Conservation (phyloP, 1,140 invertebrate species). For the Eueides isabella region DNA sequence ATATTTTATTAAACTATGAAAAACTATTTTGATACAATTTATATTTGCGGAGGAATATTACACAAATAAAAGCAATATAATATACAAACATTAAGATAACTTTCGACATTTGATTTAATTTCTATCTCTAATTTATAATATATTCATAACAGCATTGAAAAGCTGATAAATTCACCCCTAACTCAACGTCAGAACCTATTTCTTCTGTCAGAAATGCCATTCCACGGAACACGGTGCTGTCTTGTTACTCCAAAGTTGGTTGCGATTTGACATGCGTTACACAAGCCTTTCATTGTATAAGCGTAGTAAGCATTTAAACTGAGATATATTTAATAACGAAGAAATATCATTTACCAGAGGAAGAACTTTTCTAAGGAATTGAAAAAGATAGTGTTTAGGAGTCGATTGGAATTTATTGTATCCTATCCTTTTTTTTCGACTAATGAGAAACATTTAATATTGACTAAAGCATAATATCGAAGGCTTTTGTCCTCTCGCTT, state of each 20-base stretch:
- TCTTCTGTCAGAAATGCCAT: conserved; percentile 23
- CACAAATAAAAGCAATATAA: background rate
- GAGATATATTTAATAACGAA: too few species aligned
- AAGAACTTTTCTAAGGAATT: too few species aligned
- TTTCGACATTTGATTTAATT: background rate
- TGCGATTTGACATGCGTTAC: conserved; percentile 9
- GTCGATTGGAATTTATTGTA: too few species aligned
- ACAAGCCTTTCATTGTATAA: conserved; percentile 8
- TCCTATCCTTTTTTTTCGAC: too few species aligned
- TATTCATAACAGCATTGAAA: background rate
- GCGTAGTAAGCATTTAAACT: background rate
- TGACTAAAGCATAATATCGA: too few species aligned
- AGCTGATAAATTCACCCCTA: conserved; percentile 11
- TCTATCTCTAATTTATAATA: background rate
- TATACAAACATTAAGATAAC: background rate
- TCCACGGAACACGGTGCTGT: conserved; percentile 16
- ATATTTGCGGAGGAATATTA: too few species aligned
- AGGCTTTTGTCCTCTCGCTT: too few species aligned
- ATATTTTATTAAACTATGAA: too few species aligned
- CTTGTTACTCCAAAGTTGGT: conserved; percentile 8
- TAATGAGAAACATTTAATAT: too few species aligned
- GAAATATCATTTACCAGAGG: too few species aligned
- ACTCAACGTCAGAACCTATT: conserved; percentile 12
- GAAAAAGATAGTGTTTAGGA: too few species aligned
- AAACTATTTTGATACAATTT: too few species aligned